Evolutionary conservation across 2,797 vertebrate genomes (phyloP).

Genomic region (Rhyacichthys aspro): DNA sequence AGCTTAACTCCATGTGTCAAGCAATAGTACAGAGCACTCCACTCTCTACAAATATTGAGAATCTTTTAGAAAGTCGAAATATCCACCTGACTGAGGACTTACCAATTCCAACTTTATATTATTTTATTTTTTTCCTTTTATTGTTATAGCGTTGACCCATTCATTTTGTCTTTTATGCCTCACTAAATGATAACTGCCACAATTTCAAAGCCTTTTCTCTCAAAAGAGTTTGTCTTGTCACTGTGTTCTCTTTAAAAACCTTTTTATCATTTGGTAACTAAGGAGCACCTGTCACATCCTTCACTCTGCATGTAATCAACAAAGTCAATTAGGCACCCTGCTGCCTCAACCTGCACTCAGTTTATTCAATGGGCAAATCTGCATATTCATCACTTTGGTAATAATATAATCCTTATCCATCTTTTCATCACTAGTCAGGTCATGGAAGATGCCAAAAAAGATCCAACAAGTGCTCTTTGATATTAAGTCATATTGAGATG

Average conservation of each 20-base stretch:
- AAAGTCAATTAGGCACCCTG: not conserved
- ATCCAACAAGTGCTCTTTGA: not conserved
- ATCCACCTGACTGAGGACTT: not conserved
- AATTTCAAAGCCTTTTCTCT: not conserved
- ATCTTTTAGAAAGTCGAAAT: not conserved
- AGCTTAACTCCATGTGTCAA: constrained; percentile 7
- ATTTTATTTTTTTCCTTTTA: no score
- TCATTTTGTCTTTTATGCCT: not conserved
- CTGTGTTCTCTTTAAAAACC: not conserved
- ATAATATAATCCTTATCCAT: not conserved
- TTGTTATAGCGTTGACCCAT: not conserved
- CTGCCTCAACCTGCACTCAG: constrained; percentile 3
- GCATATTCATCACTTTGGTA: constrained; percentile 5
- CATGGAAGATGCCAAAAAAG: not conserved
- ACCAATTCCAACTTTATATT: no score
- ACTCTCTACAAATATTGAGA: constrained; percentile 1
- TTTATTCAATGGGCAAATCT: constrained; percentile 4
- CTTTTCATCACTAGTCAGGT: not conserved
- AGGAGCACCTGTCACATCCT: constrained; percentile 20
- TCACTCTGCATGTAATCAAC: constrained; percentile 8
- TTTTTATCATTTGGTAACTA: constrained; percentile 17
- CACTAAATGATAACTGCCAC: not conserved
- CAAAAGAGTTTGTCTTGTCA: not conserved
- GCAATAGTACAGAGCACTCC: not conserved
- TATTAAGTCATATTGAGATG: not conserved